phyloP scores from a whole-genome alignment of 2,888 invertebrate genomes.

The Cephus pygmeus region DNA sequence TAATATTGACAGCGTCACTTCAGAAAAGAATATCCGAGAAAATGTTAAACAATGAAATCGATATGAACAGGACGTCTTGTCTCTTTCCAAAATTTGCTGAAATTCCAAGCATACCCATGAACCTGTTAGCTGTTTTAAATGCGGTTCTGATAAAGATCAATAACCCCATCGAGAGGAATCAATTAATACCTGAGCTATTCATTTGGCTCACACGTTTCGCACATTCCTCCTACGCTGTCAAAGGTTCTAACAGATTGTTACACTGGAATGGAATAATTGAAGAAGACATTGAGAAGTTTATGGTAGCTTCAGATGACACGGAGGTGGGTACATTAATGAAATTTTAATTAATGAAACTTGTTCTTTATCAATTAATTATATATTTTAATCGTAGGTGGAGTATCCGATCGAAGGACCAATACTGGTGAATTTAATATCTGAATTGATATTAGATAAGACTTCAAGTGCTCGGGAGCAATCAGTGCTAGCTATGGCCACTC shows the following conservation, averaged over 20 bases:
- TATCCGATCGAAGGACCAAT: conserved; percentile 17
- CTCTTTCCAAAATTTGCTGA: conserved; percentile 34
- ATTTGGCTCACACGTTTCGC: conserved; percentile 35
- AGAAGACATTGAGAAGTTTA: conserved; percentile 15
- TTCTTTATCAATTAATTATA: neutral
- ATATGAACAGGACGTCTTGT: conserved; percentile 2
- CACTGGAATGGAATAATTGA: conserved; percentile 35
- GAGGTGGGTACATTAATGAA: neutral
- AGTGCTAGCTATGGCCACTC: conserved; percentile 59
- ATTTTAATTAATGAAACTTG: neutral
- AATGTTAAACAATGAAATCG: conserved; percentile 2
- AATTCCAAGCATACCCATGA: conserved; percentile 51
- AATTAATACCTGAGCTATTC: conserved; percentile 42
- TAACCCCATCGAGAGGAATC: conserved; percentile 28
- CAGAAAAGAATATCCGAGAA: conserved; percentile 38
- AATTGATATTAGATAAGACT: conserved; percentile 26
- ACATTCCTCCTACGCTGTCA: conserved; percentile 40
- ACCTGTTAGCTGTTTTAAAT: conserved; percentile 46
- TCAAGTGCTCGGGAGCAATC: conserved; percentile 26
- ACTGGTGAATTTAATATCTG: conserved; percentile 16
- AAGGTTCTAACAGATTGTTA: conserved; percentile 34
- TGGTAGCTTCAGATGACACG: neutral
- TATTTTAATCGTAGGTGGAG: conserved; percentile 9
- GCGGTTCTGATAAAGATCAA: conserved; percentile 26
- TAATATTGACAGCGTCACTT: conserved; percentile 55